Percentiles rank a stretch among this genome's conserved stretches.
These are phyloP conservation scores for Odontesthes bonariensis DNA, from an alignment of 2,113 vertebrate genomes.

Conservation along the genomic window DNA sequence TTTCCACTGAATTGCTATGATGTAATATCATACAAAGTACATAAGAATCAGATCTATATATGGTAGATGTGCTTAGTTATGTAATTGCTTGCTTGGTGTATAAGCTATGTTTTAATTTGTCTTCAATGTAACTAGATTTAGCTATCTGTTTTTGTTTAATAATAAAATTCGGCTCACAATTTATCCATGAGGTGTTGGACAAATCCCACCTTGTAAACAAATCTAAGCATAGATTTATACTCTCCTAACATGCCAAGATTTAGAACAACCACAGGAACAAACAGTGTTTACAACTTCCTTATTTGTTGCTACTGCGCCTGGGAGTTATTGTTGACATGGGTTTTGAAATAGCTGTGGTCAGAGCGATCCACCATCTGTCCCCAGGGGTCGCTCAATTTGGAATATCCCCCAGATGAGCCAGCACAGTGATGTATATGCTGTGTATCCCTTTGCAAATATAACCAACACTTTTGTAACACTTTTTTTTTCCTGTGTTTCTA, in stretches of 20 bases:
- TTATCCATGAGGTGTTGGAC: neutral
- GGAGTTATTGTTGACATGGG: slow-evolving; percentile 68
- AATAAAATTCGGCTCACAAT: neutral
- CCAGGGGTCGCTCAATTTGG: slow-evolving; percentile 58
- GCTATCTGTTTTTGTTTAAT: too few species aligned
- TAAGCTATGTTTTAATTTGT: neutral
- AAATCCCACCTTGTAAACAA: neutral
- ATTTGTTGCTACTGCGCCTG: slow-evolving; percentile 34
- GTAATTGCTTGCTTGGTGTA: neutral
- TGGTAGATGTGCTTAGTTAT: neutral
- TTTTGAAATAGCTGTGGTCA: slow-evolving; percentile 71
- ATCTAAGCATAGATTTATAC: neutral
- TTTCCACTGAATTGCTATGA: neutral
- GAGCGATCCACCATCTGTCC: slow-evolving; percentile 72
- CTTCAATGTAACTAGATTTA: too few species aligned
- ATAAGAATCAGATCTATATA: neutral
- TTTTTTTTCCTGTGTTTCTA: too few species aligned
- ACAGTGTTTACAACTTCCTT: slow-evolving; percentile 59
- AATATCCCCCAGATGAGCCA: slow-evolving; percentile 50
- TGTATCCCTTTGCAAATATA: slow-evolving; percentile 51
- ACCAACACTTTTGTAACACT: neutral
- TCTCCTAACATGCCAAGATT: slow-evolving; percentile 23
- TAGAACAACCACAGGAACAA: slow-evolving; percentile 42
- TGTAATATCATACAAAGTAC: neutral
- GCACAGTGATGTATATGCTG: slow-evolving; percentile 29